Percentiles rank a stretch among this genome's conserved stretches.
phyloP scores from a whole-genome alignment of 2,888 invertebrate species.

The Sphaeridia pumilis region DNA sequence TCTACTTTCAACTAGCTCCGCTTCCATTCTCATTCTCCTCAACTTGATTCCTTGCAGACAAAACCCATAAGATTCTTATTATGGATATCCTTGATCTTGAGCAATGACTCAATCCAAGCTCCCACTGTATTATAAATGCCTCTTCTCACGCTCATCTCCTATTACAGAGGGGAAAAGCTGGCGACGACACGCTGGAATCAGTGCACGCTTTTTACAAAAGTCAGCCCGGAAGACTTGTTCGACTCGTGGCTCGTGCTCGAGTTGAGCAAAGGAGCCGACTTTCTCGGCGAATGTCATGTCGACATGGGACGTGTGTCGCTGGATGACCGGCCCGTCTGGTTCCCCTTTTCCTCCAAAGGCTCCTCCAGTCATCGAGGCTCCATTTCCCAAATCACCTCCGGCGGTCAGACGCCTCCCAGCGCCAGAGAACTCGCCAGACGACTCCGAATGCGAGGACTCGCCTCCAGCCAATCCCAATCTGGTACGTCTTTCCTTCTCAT shows the following conservation, averaged over 20 bases:
- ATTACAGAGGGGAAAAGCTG: conserved; percentile 34
- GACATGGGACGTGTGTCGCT: conserved; percentile 72
- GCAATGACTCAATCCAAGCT: too few species aligned
- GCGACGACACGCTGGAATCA: conserved; percentile 36
- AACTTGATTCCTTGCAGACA: too few species aligned
- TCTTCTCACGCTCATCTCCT: too few species aligned
- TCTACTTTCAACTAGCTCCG: too few species aligned
- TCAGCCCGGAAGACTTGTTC: conserved; percentile 36
- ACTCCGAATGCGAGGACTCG: conserved; percentile 33
- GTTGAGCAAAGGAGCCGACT: conserved; percentile 31
- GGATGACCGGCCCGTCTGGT: conserved; percentile 82
- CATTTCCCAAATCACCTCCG: conserved; percentile 32
- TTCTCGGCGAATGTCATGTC: conserved; percentile 39
- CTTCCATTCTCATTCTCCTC: too few species aligned
- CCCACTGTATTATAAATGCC: too few species aligned
- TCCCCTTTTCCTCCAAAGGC: conserved; percentile 42
- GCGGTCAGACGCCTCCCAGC: conserved; percentile 32
- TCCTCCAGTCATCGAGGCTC: conserved; percentile 36
- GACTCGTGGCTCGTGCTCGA: conserved; percentile 36
- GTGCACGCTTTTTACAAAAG: conserved; percentile 36
- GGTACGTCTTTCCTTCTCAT: too few species aligned
- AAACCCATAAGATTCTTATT: too few species aligned
- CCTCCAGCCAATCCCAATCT: conserved; percentile 35
- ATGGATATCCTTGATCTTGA: too few species aligned
- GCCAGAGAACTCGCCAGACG: conserved; percentile 35